Conservation (phyloP, 1,140 invertebrate species). For the Sycobia sp. region DNA sequence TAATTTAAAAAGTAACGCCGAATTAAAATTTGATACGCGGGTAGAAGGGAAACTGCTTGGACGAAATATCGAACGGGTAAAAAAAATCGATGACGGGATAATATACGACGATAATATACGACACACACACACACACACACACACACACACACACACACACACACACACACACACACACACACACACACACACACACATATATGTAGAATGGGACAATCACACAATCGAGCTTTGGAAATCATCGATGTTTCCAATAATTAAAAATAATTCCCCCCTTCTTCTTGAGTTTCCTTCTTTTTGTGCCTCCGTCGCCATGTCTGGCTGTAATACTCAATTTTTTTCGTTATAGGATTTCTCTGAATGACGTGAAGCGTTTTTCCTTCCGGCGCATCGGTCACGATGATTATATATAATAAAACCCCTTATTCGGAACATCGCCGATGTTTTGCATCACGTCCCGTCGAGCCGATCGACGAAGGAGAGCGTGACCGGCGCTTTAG, state of each 20-base stretch:
- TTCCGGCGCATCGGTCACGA: constrained; percentile 16
- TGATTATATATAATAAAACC: too few species aligned
- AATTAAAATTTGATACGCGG: constrained; percentile 17
- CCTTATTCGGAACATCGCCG: constrained; percentile 1
- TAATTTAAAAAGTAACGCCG: constrained; percentile 40
- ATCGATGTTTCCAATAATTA: too few species aligned
- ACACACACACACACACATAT: neutral
- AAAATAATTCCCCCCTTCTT: too few species aligned
- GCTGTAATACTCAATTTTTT: neutral
- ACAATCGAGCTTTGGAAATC: too few species aligned
- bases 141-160: neutral
- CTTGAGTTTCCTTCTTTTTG: neutral
- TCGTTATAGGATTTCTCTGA: neutral
- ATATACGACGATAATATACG: too few species aligned
- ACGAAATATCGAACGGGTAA: constrained; percentile 19
- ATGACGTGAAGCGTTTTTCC: too few species aligned
- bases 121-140: neutral
- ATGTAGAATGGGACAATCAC: too few species aligned
- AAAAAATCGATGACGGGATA: constrained; percentile 4
- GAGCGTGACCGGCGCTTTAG: constrained; percentile 73
- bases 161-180: neutral
- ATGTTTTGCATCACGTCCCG: constrained; percentile 16
- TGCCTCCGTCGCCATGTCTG: neutral
- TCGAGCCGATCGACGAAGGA: constrained; percentile 63
- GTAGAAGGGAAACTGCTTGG: constrained; percentile 15